phyloP scores from a whole-genome alignment of 2,113 vertebrate species.

The Mohoua ochrocephala region DNA sequence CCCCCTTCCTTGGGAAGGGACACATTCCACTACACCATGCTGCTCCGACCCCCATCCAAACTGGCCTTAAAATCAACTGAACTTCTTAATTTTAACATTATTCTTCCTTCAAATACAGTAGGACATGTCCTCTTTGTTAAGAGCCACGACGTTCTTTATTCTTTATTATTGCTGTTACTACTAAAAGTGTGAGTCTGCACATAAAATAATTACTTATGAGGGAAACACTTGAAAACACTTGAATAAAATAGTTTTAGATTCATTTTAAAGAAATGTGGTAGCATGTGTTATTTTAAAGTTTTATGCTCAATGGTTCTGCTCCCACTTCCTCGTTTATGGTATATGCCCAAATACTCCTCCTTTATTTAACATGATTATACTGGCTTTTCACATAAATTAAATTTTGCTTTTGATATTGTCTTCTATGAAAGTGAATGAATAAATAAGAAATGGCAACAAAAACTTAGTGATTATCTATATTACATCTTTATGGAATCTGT shows the following conservation, averaged over 20 bases:
- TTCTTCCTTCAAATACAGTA: neutral
- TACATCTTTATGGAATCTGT: neutral
- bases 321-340: neutral
- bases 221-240: neutral
- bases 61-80: neutral
- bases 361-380: neutral
- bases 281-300: neutral
- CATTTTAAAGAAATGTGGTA: neutral
- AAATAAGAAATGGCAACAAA: neutral
- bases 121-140: fast-evolving
- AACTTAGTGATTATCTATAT: neutral
- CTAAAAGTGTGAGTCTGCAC: neutral
- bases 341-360: neutral
- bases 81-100: neutral
- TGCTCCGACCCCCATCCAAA: neutral
- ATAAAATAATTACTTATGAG: neutral
- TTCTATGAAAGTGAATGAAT: neutral
- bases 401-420: neutral
- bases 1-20: neutral
- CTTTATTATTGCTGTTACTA: neutral
- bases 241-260: neutral
- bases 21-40: neutral
- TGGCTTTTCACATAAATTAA: neutral
- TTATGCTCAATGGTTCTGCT: neutral
- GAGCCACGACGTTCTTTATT: neutral